Evolutionary conservation across 2,113 vertebrate species (phyloP), one percentile per base, ranked within the genome.

Genomic region (Harpagus bidentatus): DNA sequence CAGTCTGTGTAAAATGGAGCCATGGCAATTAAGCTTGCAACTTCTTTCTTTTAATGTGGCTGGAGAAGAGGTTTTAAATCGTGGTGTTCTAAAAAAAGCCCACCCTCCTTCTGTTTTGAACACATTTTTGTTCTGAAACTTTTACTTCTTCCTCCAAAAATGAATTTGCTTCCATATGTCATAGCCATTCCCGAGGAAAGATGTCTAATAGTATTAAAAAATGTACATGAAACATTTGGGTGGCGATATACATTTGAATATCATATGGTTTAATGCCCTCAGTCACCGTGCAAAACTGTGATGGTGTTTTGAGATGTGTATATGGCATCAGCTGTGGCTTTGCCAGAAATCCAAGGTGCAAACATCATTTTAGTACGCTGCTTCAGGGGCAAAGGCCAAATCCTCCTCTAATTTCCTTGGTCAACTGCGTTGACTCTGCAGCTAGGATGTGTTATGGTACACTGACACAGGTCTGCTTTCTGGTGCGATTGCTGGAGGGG

Each of bases 81-180:
- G 1, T 28, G 36, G 8, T 47, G 29, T 87, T 96, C n/a, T 40
- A 53, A 79, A 86, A 55, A 90, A 93, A 85, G 5, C 67, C 66
- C 71, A 69, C 34, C 58, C 55, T 90, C 61, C 81, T 94, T 17
- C 92, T 77, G 52, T 21, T 94, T 93, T 74, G 79, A 82, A 79
- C 70, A 82, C 8, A 5, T 83, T 93, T 95, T 47, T 62, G 25
- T 85, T 89, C 70, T 53, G 58, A 77, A 90, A 73, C 45, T 66
- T 92, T 85, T 74, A 67, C 72, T 90, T 7, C 56, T 72, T 50
- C 85, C 70, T 85, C 78, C 62, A 87, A 73, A 94, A 95, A 74
- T 20, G 42, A 77, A 14, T 74, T 82, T 94, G 34, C 15, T n/a
- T 95, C 70, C 86, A 62, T 72, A 85, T 91, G 89, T 80, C 84